These are phyloP conservation scores for Elysia crispata DNA, from an alignment of 2,888 invertebrate species.

Conservation along the genomic window DNA sequence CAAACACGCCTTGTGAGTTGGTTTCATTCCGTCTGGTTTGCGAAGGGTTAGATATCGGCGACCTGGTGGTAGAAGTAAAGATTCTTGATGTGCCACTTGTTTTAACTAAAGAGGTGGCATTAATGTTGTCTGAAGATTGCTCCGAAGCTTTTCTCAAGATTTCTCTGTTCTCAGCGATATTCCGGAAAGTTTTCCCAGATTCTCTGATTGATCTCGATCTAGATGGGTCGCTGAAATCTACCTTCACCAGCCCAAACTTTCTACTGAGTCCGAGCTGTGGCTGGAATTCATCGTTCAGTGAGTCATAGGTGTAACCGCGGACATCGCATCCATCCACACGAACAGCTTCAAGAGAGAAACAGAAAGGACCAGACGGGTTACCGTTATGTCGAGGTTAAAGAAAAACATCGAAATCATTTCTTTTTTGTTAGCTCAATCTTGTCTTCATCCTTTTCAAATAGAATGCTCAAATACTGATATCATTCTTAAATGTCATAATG, in stretches of 20 bases:
- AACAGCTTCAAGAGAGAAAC: slow-evolving; percentile 51
- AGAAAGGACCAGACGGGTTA: background rate
- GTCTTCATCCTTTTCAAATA: too few relatives aligned
- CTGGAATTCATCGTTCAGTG: slow-evolving; percentile 88
- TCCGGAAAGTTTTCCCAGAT: slow-evolving; percentile 33
- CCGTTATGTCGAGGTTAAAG: too few relatives aligned
- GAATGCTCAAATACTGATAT: too few relatives aligned
- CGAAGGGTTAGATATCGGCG: too few relatives aligned
- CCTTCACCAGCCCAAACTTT: slow-evolving; percentile 82
- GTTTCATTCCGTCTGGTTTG: too few relatives aligned
- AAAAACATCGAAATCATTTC: background rate
- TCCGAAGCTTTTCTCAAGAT: slow-evolving; percentile 16
- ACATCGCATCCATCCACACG: slow-evolving; percentile 71
- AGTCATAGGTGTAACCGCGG: slow-evolving; percentile 86
- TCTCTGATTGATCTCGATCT: slow-evolving; percentile 25
- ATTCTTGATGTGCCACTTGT: too few relatives aligned
- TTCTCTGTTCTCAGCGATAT: slow-evolving; percentile 35
- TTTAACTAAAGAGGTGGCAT: too few relatives aligned
- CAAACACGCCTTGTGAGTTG: too few relatives aligned
- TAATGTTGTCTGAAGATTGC: slow-evolving; percentile 22
- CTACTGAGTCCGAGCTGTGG: slow-evolving; percentile 87
- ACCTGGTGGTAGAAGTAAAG: too few relatives aligned
- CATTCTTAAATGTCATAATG: too few relatives aligned
- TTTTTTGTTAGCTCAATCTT: too few relatives aligned
- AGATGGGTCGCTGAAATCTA: slow-evolving; percentile 14